Base-by-base conservation (phyloP, 2,113 vertebrate species). In the Acinonyx jubatus region DNA sequence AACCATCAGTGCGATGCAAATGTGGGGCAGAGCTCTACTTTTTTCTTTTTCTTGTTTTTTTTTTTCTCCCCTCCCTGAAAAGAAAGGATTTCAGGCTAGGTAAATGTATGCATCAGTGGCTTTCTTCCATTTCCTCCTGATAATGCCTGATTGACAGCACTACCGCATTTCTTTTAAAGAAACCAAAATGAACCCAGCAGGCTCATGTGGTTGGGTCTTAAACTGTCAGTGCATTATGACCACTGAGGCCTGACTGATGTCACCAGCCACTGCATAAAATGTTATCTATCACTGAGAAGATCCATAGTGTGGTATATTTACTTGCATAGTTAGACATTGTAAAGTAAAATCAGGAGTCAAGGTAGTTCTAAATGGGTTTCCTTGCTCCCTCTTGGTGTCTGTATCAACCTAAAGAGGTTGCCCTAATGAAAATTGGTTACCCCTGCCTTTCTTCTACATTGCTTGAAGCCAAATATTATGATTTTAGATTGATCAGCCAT, bases 241-340 rank as follows among this genome's bases (percentile, higher is more conserved):
- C 65, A 87, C 76, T 88, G 97, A 98, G 97, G 94, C 96, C 97
- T 98, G 97, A 68, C 89, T 96, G 96, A 98, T 93, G 97, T 88
- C 71, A 96, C 68, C 78, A 92, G 81, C 89, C 73, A 73, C 57
- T 38, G 92, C 69, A 23, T 7, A 92, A 98, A 97, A 97, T 79
- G 50, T 92, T 98, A 96, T 29, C 95, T 65, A 57, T 86, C 94
- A 88, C 83, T 81, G 92, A 82, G 29, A 96, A 97, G 95, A 74
- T 61, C 76, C 94, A 29, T 7, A 31, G 65, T 92, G 31, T 0
- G 7, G n/a, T 71, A 38, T 31, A 82, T 55, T 50, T 94, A 90
- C 52, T 97, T 95, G 41, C 65, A 93, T 95, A 98, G 94, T 82
- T 98, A 98, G 98, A 93, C 92, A 95, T 86, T 85, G 90, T 89